phyloP scores from a whole-genome alignment of 2,888 invertebrate species.

The Hirtodrosophila cameraria region DNA sequence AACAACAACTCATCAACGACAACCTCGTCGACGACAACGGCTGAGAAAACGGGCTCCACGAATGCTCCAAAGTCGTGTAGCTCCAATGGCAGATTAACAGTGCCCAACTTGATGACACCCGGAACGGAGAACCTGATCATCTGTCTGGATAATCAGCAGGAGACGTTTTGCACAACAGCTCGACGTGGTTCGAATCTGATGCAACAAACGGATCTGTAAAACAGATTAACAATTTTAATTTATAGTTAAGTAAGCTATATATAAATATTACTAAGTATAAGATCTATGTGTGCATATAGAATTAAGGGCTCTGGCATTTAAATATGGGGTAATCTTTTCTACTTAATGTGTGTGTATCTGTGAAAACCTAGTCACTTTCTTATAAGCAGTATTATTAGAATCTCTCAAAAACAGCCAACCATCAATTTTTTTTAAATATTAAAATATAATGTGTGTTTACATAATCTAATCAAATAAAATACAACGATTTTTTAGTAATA shows the following conservation, averaged over 20 bases:
- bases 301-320: conserved; percentile 16
- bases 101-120: background rate
- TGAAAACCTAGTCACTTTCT: conserved; percentile 17
- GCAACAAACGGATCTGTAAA: conserved; percentile 67
- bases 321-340: conserved; percentile 18
- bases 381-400: conserved; percentile 36
- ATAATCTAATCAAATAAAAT: background rate
- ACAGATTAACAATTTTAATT: background rate
- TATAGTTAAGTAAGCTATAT: background rate
- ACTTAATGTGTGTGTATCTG: conserved; percentile 9
- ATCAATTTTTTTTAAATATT: background rate
- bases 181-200: conserved; percentile 51
- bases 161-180: conserved; percentile 55
- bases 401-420: conserved; percentile 4
- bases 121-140: conserved; percentile 63
- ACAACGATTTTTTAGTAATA: conserved; percentile 16
- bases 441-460: background rate
- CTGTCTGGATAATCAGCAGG: conserved; percentile 60
- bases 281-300: background rate
- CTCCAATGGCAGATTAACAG: conserved; percentile 56
- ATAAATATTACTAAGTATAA: background rate
- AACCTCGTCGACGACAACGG: conserved; percentile 71
- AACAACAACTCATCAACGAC: conserved; percentile 76
- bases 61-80: conserved; percentile 58
- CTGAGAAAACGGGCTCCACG: conserved; percentile 65